A percentile compares a stretch with the other conserved stretches of the same genome.
Conservation (phyloP, 2,113 vertebrate genomes). For the Condylura cristata region DNA sequence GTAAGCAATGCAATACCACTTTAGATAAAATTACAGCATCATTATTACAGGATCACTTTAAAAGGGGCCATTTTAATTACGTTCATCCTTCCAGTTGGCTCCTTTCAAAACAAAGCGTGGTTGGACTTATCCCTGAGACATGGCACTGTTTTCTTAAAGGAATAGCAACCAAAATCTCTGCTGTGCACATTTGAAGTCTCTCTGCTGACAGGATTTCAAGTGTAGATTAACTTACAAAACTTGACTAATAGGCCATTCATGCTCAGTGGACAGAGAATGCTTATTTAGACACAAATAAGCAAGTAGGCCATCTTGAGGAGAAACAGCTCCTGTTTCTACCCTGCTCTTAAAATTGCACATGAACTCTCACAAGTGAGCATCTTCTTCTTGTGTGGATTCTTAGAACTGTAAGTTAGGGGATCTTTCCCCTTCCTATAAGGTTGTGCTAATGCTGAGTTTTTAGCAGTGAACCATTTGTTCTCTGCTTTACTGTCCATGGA, state of each 20-base stretch:
- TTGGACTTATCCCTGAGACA: neutral
- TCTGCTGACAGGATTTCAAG: constrained; percentile 42
- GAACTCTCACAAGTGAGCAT: neutral
- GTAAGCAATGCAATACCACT: neutral
- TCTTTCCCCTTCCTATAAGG: neutral
- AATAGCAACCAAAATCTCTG: neutral
- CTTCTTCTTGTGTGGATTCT: neutral
- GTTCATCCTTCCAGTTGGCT: neutral
- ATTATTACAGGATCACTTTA: constrained; percentile 1
- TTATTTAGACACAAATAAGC: neutral
- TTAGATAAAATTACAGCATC: neutral
- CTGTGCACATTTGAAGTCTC: neutral
- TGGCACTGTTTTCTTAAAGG: neutral
- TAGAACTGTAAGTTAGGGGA: neutral
- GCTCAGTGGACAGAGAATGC: neutral
- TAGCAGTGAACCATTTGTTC: neutral
- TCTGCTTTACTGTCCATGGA: neutral
- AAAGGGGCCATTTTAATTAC: neutral
- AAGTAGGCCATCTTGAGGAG: neutral
- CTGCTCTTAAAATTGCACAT: neutral
- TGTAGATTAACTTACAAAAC: constrained; percentile 26
- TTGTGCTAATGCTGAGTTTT: neutral
- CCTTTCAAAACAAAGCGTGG: neutral
- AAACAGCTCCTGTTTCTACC: neutral
- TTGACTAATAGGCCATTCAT: constrained; percentile 39